Evolutionary conservation across 2,888 invertebrate genomes (phyloP).

Genomic region (Drosophila testacea): DNA sequence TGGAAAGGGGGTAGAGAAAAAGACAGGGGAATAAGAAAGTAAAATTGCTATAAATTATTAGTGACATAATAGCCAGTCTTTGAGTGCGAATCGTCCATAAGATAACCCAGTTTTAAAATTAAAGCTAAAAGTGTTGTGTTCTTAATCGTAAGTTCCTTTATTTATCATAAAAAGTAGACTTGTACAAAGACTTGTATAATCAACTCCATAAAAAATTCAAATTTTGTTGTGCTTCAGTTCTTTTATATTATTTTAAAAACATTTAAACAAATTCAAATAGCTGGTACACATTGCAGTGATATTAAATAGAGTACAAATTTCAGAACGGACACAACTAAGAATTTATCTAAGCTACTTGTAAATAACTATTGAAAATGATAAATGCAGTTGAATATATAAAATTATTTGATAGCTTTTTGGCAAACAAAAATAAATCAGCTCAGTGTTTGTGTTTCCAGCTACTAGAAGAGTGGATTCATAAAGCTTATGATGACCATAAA

Average conservation of each 20-base stretch:
- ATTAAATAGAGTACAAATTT: neutral
- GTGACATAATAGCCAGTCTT: conserved; percentile 1
- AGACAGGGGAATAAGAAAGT: no score
- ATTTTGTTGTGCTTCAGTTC: no score
- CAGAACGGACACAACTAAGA: no score
- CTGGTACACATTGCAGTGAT: neutral
- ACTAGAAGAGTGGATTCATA: neutral
- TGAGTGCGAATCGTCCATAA: neutral
- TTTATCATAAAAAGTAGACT: no score
- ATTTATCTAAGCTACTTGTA: neutral
- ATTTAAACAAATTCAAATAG: no score
- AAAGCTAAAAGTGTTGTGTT: neutral
- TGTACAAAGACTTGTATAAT: no score
- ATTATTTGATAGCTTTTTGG: neutral
- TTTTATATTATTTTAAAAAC: no score
- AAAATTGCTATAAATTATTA: neutral
- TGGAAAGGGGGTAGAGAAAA: no score
- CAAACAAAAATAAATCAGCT: conserved; percentile 12
- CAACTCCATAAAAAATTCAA: no score
- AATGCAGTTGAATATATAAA: neutral
- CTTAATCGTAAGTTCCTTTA: no score
- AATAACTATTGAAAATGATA: neutral
- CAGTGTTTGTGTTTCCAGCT: conserved; percentile 4
- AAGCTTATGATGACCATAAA: conserved; percentile 26
- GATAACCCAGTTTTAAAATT: neutral